A percentile compares a stretch with the other conserved stretches of the same genome.
phyloP scores from a whole-genome alignment of 2,797 vertebrate species.

The Stomatorhinus walkeri region DNA sequence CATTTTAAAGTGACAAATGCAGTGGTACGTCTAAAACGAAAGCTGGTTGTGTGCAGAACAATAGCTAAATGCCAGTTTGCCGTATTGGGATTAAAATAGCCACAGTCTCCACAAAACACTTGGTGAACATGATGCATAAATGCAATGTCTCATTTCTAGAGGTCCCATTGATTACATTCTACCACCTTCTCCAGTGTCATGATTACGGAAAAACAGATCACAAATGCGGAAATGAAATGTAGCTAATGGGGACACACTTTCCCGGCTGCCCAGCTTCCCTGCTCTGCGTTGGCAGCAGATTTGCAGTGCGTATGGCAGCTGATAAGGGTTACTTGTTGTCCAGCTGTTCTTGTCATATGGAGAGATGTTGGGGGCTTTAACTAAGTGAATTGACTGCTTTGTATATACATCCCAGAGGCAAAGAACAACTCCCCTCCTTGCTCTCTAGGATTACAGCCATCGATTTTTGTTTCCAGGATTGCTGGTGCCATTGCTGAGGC shows the following conservation, averaged over 20 bases:
- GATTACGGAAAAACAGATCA: not conserved
- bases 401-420: not conserved
- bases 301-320: not conserved
- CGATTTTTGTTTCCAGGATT: not conserved
- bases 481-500: not conserved
- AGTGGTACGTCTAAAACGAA: not conserved
- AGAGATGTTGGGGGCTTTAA: not conserved
- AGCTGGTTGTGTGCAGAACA: not conserved
- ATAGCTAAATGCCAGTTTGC: not conserved
- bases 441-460: conserved; percentile 2
- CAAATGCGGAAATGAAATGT: not conserved
- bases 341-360: conserved; percentile 4
- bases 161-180: not conserved
- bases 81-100: not conserved
- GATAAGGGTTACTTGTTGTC: conserved; percentile 1
- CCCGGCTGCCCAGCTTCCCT: not conserved
- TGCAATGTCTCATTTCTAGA: not conserved
- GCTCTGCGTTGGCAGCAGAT: not conserved
- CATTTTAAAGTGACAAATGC: not conserved
- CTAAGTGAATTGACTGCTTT: not conserved
- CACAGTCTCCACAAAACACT: not conserved
- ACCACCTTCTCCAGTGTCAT: not conserved
- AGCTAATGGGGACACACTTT: not conserved
- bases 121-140: not conserved
- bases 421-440: not conserved